These are phyloP conservation scores for Gallinago media DNA, from an alignment of 2,113 vertebrate species.

Conservation along the genomic window DNA sequence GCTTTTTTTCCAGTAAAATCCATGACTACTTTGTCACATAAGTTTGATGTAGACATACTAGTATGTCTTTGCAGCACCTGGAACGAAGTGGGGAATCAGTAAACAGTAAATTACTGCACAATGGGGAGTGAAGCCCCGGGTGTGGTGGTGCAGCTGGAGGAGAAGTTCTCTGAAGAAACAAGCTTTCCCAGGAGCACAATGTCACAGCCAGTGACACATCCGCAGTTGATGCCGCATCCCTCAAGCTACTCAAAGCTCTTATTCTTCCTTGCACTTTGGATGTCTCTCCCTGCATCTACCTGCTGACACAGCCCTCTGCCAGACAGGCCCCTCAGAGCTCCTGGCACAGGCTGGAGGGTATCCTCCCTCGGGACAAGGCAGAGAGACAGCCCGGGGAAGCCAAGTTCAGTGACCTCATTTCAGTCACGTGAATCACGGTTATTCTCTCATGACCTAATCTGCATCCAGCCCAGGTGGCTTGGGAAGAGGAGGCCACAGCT, in stretches of 20 bases:
- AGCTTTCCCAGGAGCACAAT: neutral
- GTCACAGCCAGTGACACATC: neutral
- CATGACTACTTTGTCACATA: neutral
- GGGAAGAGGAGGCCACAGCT: neutral
- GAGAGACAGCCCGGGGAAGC: rapidly evolving
- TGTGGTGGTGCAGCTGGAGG: rapidly evolving
- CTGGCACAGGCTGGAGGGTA: neutral
- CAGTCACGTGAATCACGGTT: neutral
- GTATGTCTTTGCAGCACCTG: neutral
- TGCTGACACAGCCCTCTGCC: neutral
- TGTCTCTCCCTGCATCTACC: neutral
- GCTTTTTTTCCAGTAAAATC: neutral
- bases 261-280: neutral
- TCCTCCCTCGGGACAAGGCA: neutral
- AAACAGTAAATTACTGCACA: neutral
- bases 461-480: neutral
- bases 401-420: neutral
- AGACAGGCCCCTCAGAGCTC: neutral
- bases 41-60: neutral
- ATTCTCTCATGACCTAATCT: neutral
- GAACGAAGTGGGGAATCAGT: neutral
- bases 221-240: rapidly evolving
- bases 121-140: neutral
- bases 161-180: neutral
- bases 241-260: neutral